phyloP scores from a whole-genome alignment of 2,888 invertebrate genomes.

The Thumatha senex region DNA sequence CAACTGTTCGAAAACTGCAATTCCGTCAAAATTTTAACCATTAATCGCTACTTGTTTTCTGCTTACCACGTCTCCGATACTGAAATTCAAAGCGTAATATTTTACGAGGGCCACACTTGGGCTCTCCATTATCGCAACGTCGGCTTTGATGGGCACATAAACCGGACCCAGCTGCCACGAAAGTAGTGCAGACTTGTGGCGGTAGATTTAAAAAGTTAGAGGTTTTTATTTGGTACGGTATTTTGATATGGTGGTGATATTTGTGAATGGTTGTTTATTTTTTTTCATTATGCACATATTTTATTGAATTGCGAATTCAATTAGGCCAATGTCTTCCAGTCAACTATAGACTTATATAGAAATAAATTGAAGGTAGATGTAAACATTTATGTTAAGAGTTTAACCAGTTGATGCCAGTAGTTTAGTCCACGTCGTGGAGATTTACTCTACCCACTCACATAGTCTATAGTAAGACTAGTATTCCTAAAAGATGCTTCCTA shows the following conservation, averaged over 20 bases:
- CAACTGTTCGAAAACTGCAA: constrained; percentile 1
- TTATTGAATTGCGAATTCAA: neutral
- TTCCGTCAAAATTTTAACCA: constrained; percentile 12
- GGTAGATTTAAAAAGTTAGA: neutral
- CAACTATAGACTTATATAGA: no score
- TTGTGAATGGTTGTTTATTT: neutral
- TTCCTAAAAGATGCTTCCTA: no score
- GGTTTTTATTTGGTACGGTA: neutral
- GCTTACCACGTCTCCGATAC: constrained; percentile 26
- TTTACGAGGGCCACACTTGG: constrained; percentile 63
- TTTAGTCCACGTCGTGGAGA: no score
- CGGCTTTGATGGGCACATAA: constrained; percentile 65
- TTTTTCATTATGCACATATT: neutral
- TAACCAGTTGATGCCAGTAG: no score
- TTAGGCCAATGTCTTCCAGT: no score
- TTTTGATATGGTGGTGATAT: neutral
- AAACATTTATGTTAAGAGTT: no score
- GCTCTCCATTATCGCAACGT: constrained; percentile 53
- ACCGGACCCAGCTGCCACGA: constrained; percentile 58
- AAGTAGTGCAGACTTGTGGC: constrained; percentile 10
- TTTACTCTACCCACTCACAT: no score
- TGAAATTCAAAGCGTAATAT: constrained; percentile 53
- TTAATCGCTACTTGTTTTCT: constrained; percentile 12
- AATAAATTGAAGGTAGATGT: no score
- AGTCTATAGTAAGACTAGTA: no score